Evolutionary conservation across 2,113 vertebrate genomes (phyloP).

Genomic region (Pica pica): DNA sequence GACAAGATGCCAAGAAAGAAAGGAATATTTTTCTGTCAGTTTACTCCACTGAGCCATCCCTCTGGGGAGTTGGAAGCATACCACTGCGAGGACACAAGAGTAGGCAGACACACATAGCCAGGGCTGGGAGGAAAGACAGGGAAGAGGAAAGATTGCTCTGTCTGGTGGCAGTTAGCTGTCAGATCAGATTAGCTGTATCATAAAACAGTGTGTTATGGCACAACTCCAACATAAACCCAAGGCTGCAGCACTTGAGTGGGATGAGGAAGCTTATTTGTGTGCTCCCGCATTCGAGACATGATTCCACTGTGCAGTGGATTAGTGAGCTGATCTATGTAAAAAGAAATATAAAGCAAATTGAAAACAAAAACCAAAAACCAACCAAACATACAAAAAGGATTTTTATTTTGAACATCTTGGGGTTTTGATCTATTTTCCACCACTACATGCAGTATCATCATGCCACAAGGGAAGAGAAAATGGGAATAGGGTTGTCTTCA

Average conservation of each 20-base stretch:
- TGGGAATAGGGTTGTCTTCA: not conserved
- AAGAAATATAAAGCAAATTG: not conserved
- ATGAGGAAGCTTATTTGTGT: constrained; percentile 2
- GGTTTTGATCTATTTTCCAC: not conserved
- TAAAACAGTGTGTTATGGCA: constrained; percentile 16
- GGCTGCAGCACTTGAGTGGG: not conserved
- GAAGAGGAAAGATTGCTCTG: not conserved
- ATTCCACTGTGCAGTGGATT: not conserved
- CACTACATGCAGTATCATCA: accelerated
- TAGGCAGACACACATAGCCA: not conserved
- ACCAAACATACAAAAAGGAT: not conserved
- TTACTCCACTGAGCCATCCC: not conserved
- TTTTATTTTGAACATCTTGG: not conserved
- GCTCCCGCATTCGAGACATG: accelerated
- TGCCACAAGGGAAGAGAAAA: not conserved
- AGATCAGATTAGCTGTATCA: constrained; percentile 31
- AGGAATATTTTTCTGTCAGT: not conserved
- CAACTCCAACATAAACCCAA: constrained; percentile 6
- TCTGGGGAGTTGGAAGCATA: accelerated
- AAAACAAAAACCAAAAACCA: not conserved
- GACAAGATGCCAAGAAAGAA: not conserved
- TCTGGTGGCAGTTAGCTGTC: constrained; percentile 44
- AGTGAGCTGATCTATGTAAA: not conserved
- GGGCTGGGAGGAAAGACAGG: not conserved
- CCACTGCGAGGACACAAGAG: not conserved